These are phyloP conservation scores for Synergus japonicus DNA, from an alignment of 2,888 invertebrate genomes.

Conservation along the genomic window DNA sequence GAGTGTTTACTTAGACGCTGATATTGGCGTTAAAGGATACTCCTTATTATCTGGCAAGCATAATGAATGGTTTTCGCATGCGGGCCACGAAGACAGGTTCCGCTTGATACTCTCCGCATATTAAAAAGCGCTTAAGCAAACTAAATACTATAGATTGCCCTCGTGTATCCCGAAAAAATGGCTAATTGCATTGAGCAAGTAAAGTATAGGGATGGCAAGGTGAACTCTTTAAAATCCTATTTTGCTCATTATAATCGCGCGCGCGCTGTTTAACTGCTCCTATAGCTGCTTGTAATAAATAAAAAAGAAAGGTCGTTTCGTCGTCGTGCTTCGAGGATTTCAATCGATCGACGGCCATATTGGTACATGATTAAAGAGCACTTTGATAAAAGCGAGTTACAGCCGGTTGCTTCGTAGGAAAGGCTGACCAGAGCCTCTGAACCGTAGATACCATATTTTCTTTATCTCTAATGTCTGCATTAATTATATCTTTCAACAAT, in stretches of 20 bases:
- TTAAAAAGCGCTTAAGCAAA: constrained; percentile 56
- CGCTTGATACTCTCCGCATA: constrained; percentile 52
- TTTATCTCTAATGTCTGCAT: neutral
- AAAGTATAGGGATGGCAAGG: constrained; percentile 35
- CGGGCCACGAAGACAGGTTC: constrained; percentile 49
- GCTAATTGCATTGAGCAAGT: constrained; percentile 31
- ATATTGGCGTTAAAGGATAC: constrained; percentile 47
- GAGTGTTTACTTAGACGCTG: constrained; percentile 40
- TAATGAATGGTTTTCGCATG: constrained; percentile 58
- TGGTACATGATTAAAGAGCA: constrained; percentile 35
- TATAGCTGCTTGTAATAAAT: constrained; percentile 35
- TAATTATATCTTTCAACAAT: constrained; percentile 8
- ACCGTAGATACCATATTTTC: constrained; percentile 9
- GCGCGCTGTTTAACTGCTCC: constrained; percentile 36
- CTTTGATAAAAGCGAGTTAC: constrained; percentile 29
- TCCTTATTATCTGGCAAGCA: constrained; percentile 56
- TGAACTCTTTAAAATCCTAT: constrained; percentile 41
- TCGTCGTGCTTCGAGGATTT: constrained; percentile 33
- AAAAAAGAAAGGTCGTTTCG: constrained; percentile 31
- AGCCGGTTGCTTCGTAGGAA: constrained; percentile 11
- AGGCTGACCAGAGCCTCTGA: neutral
- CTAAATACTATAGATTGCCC: constrained; percentile 42
- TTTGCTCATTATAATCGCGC: constrained; percentile 35
- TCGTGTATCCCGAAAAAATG: constrained; percentile 2
- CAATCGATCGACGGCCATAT: constrained; percentile 39